Evolutionary conservation across 2,113 vertebrate species (phyloP).

Genomic region (Oceanites oceanicus): DNA sequence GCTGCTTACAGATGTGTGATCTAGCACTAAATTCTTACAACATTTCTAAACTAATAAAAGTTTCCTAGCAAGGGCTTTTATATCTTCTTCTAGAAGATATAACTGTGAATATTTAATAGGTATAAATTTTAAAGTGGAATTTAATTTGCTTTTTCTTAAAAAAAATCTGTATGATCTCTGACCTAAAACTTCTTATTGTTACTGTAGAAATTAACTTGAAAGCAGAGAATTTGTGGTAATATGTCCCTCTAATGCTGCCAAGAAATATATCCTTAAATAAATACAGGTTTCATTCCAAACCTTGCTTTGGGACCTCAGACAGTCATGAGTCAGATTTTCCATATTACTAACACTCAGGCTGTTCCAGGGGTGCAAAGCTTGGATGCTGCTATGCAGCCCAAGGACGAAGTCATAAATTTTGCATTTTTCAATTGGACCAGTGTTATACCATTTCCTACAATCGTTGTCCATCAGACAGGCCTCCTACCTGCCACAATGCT

Average conservation of each 20-base stretch:
- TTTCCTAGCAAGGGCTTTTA: neutral
- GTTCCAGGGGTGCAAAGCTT: neutral
- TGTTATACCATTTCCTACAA: neutral
- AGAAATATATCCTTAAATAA: conserved; percentile 33
- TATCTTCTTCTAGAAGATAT: neutral
- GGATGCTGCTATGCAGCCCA: neutral
- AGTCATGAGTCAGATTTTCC: conserved; percentile 8
- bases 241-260: neutral
- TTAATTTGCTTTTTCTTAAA: neutral
- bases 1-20: neutral
- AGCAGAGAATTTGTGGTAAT: neutral
- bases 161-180: neutral
- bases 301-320: neutral
- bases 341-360: neutral
- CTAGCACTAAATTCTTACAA: neutral
- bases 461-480: neutral
- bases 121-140: neutral
- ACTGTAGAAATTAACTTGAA: neutral
- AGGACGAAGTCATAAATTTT: neutral
- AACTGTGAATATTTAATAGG: neutral
- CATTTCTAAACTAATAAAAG: neutral
- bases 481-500: neutral
- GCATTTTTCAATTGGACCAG: neutral
- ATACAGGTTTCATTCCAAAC: conserved; percentile 5
- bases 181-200: neutral